Evolutionary conservation across 2,888 invertebrate genomes (phyloP).

Genomic region (Resseliella maxima): DNA sequence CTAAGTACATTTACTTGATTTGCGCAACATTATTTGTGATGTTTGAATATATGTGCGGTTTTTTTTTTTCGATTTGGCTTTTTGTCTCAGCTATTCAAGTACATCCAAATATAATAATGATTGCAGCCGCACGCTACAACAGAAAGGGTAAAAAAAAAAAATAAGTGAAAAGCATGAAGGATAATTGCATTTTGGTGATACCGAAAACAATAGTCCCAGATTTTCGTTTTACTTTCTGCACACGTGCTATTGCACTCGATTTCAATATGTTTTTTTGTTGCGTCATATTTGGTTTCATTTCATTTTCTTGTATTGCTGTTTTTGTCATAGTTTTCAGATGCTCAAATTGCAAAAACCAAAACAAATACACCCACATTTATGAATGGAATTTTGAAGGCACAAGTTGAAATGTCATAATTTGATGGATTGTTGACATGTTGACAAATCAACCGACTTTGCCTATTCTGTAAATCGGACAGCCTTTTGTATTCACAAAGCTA

Average conservation of each 20-base stretch:
- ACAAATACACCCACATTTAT: constrained; percentile 1
- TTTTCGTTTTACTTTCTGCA: not conserved
- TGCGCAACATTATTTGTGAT: constrained; percentile 15
- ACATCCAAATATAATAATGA: constrained; percentile 11
- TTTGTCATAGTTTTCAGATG: not conserved
- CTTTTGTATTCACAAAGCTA: no score
- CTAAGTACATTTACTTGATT: not conserved
- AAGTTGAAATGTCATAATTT: constrained; percentile 56
- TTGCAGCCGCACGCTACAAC: not conserved
- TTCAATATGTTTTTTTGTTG: constrained; percentile 7
- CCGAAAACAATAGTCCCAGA: constrained; percentile 40
- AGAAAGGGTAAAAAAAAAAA: no score
- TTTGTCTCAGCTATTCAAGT: not conserved
- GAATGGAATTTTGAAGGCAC: constrained; percentile 11
- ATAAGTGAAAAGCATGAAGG: no score
- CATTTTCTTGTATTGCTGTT: not conserved
- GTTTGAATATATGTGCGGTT: constrained; percentile 39
- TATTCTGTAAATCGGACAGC: not conserved
- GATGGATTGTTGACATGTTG: constrained; percentile 42
- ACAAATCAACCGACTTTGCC: constrained; percentile 29
- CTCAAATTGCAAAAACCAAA: not conserved
- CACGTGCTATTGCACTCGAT: constrained; percentile 55
- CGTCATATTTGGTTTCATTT: constrained; percentile 5
- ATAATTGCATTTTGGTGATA: constrained; percentile 52
- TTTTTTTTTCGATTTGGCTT: not conserved